A percentile compares a stretch with the other conserved stretches of the same genome.
Conservation (phyloP, 2,888 invertebrate species). For the Sthenelais limicola region DNA sequence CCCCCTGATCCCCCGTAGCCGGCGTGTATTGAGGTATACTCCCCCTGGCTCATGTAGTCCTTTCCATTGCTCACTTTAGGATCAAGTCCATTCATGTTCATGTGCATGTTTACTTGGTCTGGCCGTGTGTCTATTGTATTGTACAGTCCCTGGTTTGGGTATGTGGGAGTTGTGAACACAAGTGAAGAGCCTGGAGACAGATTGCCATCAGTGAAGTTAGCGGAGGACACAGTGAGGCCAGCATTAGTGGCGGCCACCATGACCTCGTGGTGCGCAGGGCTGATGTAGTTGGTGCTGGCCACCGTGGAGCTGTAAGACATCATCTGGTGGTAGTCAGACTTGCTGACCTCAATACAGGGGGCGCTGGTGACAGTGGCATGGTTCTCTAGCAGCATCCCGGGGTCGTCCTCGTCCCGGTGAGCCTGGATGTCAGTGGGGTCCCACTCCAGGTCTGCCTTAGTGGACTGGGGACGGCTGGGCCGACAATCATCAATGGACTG, state of each 20-base stretch:
- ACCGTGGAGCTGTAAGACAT: neutral
- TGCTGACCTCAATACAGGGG: neutral
- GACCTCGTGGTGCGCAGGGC: neutral
- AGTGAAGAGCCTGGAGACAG: neutral
- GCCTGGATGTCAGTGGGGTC: slow-evolving; percentile 33
- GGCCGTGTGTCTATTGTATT: slow-evolving; percentile 9
- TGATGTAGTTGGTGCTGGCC: neutral
- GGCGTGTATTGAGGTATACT: too few relatives aligned
- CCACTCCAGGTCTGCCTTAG: slow-evolving; percentile 33
- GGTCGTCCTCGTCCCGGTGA: slow-evolving; percentile 3
- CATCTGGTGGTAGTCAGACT: neutral
- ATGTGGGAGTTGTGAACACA: neutral
- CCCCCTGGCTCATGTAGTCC: neutral
- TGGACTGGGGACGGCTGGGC: slow-evolving; percentile 20
- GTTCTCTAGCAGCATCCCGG: neutral
- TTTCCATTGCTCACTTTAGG: slow-evolving; percentile 7
- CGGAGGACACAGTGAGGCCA: neutral
- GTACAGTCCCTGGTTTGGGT: neutral
- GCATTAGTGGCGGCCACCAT: neutral
- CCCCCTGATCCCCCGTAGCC: slow-evolving; percentile 1
- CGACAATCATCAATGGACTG: slow-evolving; percentile 6
- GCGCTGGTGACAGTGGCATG: too few relatives aligned
- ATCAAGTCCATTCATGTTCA: slow-evolving; percentile 13
- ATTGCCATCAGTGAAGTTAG: neutral
- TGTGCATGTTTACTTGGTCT: slow-evolving; percentile 4